Evolutionary conservation across 1,140 invertebrate species (phyloP), one percentile per base, ranked within the genome.

Genomic region (Eufriesea mexicana): DNA sequence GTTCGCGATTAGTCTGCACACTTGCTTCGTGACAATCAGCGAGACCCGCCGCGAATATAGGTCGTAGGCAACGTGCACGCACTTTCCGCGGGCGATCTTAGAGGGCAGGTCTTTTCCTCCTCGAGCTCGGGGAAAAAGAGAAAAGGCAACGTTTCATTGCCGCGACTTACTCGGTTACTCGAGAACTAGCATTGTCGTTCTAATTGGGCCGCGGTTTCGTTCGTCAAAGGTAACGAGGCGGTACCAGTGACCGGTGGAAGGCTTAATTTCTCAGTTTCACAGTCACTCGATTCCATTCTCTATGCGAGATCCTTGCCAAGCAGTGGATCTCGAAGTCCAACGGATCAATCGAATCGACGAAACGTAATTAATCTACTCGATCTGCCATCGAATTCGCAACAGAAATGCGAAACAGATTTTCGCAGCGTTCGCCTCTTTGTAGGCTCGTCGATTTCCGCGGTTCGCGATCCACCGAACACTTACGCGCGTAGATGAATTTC

Each of bases 191-290:
- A 25, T 72, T 84, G 82, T 79, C 80, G 75, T 84, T 79, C 66
- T 79, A 84, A 84, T 84, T 84, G 57, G 82, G 25, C 45, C 47
- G 45, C 57, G 45, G 73, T n/a, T 76, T 62, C 73, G 51, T 83
- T 83, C 62, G 64, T 57, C 74, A 42, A 49, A 72, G 66, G 55
- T 80, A 72, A 79, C 78, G 45, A 76, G 73, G 42, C 47, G 45
- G 73, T 23, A 28, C 49, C 9, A 14, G 47, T n/a, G 16, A 20
- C 57, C 18, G n/a, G 42, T 20, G 42, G 16, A 47, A 70, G 45
- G 23, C 45, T 70, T 51, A 45, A 45, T 70, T 70, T 76, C 35
- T n/a, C 28, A 12, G 28, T 35, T 59, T 47, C 16, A 25, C 12
- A 59, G 9, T n/a, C 42, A 23, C n/a, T 47, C 35, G 54, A 47